phyloP scores from a whole-genome alignment of 2,888 invertebrate species.

The Drosophila borealis region DNA sequence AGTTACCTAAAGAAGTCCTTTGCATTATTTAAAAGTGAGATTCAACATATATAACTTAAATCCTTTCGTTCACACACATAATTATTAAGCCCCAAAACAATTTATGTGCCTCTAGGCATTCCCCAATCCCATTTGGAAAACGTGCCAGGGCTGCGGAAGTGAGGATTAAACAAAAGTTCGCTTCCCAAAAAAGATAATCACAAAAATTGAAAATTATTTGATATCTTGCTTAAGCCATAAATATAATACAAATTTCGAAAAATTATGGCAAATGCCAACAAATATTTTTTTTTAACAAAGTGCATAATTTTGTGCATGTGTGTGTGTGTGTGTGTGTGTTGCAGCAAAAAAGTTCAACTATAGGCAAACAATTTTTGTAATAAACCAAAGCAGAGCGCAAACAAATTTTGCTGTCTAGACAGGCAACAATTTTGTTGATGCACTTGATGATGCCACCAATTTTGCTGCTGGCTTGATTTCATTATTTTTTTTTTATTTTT shows the following conservation, averaged over 20 bases:
- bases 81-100: conserved; percentile 1
- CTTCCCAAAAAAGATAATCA: conserved; percentile 30
- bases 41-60: conserved; percentile 11
- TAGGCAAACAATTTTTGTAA: conserved; percentile 56
- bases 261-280: conserved; percentile 24
- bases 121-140: conserved; percentile 19
- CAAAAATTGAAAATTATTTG: conserved; percentile 38
- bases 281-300: not conserved
- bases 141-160: conserved; percentile 46
- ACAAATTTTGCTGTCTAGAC: conserved; percentile 61
- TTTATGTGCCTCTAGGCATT: not conserved
- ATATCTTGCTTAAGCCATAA: conserved; percentile 35
- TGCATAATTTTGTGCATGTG: not conserved
- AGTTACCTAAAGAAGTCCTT: too few relatives aligned
- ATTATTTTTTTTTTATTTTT: not conserved
- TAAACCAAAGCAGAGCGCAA: conserved; percentile 49
- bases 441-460: conserved; percentile 40
- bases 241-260: conserved; percentile 35
- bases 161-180: conserved; percentile 45
- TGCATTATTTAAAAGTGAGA: not conserved
- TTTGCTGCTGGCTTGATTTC: conserved; percentile 13
- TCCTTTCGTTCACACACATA: not conserved
- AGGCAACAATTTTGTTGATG: conserved; percentile 62
- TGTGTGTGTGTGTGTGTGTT: conserved; percentile 4
- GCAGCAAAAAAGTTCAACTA: conserved; percentile 35